phyloP scores from a whole-genome alignment of 2,797 vertebrate genomes.

The Leucoraja ocellata region DNA sequence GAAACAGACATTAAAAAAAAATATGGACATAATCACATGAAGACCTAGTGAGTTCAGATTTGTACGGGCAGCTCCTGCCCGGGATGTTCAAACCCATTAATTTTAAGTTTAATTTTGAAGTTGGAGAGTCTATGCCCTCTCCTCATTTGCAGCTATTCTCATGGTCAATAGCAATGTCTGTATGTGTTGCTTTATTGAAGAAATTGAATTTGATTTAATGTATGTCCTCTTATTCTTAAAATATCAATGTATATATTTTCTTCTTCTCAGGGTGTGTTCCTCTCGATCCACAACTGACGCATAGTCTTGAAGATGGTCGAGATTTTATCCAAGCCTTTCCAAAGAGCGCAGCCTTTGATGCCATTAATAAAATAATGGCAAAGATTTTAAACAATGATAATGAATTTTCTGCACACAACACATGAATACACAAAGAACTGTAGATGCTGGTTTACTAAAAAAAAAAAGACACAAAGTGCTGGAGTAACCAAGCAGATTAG shows the following conservation, averaged over 20 bases:
- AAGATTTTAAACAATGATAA: conserved; percentile 52
- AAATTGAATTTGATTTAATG: not conserved
- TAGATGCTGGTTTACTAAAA: too few relatives aligned
- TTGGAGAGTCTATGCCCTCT: not conserved
- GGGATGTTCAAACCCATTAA: not conserved
- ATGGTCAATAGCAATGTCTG: not conserved
- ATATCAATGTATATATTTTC: not conserved
- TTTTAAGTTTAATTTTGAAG: not conserved
- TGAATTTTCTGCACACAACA: not conserved
- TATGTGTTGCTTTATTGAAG: not conserved
- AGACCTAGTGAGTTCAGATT: not conserved
- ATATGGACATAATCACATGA: not conserved
- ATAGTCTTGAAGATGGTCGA: conserved; percentile 74
- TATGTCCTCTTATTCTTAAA: not conserved
- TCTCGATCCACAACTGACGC: conserved; percentile 74
- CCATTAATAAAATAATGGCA: conserved; percentile 65
- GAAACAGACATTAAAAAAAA: not conserved
- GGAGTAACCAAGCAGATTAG: too few relatives aligned
- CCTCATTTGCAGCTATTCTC: not conserved
- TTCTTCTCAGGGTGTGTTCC: conserved; percentile 72
- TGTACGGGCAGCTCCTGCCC: not conserved
- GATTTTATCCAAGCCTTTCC: conserved; percentile 79
- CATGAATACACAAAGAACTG: not conserved
- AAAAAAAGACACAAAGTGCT: too few relatives aligned
- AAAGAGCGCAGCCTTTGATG: conserved; percentile 71